Percentiles rank a stretch among this genome's conserved stretches.
phyloP scores from a whole-genome alignment of 2,888 invertebrate genomes.

The Axea sp. region DNA sequence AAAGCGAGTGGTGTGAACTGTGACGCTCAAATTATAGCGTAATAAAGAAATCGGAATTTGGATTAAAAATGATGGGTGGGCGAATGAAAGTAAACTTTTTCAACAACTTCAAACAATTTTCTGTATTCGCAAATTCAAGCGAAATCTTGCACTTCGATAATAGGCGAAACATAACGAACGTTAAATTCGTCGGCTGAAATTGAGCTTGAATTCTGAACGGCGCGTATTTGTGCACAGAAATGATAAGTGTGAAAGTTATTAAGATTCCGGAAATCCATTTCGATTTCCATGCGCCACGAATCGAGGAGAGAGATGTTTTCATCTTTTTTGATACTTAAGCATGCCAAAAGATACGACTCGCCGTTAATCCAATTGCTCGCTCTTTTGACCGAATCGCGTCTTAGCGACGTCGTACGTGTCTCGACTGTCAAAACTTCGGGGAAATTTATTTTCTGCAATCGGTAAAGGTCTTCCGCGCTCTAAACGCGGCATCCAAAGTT shows the following conservation, averaged over 20 bases:
- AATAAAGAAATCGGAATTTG: no score
- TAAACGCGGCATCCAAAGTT: slow-evolving; percentile 57
- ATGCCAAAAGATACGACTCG: slow-evolving; percentile 35
- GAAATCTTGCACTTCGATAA: no score
- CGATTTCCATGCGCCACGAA: neutral
- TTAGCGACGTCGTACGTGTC: slow-evolving; percentile 58
- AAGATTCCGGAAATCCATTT: neutral
- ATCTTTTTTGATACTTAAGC: slow-evolving; percentile 25
- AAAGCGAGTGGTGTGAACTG: no score
- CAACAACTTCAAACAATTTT: no score
- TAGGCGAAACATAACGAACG: no score
- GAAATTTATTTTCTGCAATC: slow-evolving; percentile 59
- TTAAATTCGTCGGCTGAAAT: no score
- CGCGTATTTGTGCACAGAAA: neutral
- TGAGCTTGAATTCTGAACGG: no score
- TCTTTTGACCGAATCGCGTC: slow-evolving; percentile 58
- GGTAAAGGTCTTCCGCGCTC: slow-evolving; percentile 50
- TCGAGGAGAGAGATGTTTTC: neutral
- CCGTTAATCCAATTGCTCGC: slow-evolving; percentile 54
- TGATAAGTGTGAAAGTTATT: neutral
- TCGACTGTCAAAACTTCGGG: slow-evolving; percentile 54
- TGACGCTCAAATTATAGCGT: no score
- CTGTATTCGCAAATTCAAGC: no score
- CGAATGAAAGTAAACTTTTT: no score
- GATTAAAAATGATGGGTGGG: no score